Percentiles rank a stretch among this genome's conserved stretches.
Conservation (phyloP, 92 coral and sea anemone genomes). For the Micromussa lordhowensis region DNA sequence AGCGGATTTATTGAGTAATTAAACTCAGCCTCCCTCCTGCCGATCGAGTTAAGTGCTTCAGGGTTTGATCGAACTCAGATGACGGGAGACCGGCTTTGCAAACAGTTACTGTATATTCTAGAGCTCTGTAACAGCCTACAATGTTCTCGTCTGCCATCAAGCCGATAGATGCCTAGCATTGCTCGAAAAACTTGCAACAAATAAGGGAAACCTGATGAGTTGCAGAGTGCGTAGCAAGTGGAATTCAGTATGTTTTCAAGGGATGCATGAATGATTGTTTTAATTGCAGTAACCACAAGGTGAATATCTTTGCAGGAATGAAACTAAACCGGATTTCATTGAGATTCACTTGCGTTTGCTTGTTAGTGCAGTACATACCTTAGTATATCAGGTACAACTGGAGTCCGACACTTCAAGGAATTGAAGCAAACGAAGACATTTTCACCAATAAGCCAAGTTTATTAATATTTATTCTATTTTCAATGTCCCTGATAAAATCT, state of each 20-base stretch:
- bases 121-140: neutral
- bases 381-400: neutral
- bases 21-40: neutral
- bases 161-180: neutral
- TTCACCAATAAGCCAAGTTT: neutral
- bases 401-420: neutral
- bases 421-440: neutral
- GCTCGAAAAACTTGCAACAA: neutral
- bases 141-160: neutral
- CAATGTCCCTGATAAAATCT: neutral
- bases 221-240: neutral
- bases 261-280: neutral
- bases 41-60: neutral
- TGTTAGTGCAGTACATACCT: neutral
- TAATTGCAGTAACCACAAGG: neutral
- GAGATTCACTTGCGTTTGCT: neutral
- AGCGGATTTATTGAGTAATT: conserved; percentile 2
- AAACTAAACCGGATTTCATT: neutral
- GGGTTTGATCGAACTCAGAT: neutral
- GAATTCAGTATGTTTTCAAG: neutral
- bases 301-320: neutral
- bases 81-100: neutral
- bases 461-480: no score
- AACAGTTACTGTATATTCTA: neutral
- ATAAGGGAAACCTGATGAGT: neutral